Evolutionary conservation across 2,113 vertebrate genomes (phyloP).

Genomic region (Indri indri): DNA sequence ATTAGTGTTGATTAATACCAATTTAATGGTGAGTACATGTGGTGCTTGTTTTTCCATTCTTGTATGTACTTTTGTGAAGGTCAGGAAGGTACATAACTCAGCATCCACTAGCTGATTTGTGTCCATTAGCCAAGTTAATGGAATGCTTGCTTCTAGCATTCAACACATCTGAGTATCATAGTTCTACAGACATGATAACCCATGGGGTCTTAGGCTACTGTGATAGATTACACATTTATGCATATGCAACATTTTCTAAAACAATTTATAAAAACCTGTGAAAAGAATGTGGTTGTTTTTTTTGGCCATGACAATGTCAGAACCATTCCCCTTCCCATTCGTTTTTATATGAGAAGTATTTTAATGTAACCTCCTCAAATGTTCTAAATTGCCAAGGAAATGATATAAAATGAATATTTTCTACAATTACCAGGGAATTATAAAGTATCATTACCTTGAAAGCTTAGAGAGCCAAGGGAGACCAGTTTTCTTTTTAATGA

Average conservation of each 20-base stretch:
- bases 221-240: neutral
- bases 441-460: neutral
- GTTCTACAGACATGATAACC: neutral
- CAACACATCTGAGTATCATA: neutral
- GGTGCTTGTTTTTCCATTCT: no score
- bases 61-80: neutral
- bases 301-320: neutral
- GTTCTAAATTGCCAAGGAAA: neutral
- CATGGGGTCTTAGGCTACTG: neutral
- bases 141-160: neutral
- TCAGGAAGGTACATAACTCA: neutral
- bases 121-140: neutral
- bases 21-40: no score
- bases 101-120: neutral
- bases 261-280: neutral
- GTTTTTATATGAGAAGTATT: neutral
- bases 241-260: neutral
- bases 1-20: no score
- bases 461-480: neutral
- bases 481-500: neutral
- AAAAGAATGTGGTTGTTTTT: neutral
- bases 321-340: neutral
- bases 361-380: neutral
- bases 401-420: neutral
- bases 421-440: neutral